Conservation (phyloP, 2,113 vertebrate species). For the Aphelocoma coerulescens region DNA sequence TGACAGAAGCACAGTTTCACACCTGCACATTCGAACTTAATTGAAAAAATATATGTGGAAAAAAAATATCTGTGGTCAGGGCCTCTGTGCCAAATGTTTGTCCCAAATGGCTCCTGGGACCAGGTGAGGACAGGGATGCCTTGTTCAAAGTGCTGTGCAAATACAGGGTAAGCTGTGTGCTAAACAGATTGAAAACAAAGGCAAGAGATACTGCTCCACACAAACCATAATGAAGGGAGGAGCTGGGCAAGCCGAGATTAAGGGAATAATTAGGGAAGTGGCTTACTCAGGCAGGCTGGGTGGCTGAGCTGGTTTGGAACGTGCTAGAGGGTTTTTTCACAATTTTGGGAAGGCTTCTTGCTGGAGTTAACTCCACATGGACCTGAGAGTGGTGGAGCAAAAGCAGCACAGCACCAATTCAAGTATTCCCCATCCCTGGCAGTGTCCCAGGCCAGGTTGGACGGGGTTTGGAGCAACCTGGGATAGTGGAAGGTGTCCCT, state of each 20-base stretch:
- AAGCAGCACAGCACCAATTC: background rate
- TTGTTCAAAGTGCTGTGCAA: background rate
- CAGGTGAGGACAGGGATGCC: background rate
- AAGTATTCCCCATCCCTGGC: background rate
- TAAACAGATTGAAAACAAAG: background rate
- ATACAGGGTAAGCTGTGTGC: background rate
- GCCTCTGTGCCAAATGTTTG: background rate
- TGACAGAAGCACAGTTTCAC: background rate
- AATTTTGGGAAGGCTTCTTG: background rate
- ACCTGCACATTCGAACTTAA: background rate
- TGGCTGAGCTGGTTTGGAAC: background rate
- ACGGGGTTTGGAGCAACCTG: background rate
- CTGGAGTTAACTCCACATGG: background rate
- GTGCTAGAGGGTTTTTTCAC: background rate
- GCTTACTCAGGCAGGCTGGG: background rate
- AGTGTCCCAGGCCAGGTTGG: background rate
- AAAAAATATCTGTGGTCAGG: background rate
- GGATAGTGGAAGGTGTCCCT: background rate
- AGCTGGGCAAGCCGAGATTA: background rate
- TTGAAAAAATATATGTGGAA: background rate
- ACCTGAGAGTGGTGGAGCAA: background rate
- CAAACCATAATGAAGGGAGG: background rate
- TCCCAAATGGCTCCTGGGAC: background rate
- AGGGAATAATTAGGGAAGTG: background rate
- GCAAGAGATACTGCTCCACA: background rate